Evolutionary conservation across 2,113 vertebrate species (phyloP).

Genomic region (Climacteris rufus): DNA sequence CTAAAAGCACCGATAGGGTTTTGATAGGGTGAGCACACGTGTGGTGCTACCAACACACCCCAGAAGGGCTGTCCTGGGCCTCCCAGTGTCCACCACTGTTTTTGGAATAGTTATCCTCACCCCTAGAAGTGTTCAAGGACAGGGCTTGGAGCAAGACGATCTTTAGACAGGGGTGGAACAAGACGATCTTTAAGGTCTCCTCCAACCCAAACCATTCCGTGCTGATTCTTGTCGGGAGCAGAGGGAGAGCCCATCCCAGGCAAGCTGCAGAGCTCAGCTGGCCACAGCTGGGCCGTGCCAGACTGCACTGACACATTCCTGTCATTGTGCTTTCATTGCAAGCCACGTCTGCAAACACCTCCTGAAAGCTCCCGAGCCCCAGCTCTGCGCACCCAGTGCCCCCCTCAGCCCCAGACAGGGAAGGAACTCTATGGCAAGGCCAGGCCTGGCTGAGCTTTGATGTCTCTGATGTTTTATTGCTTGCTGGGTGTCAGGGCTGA

Average conservation of each 20-base stretch:
- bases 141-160: not conserved
- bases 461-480: conserved; percentile 39
- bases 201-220: not conserved
- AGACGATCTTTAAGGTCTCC: not conserved
- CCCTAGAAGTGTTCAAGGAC: not conserved
- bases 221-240: not conserved
- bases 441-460: not conserved
- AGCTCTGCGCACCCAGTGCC: not conserved
- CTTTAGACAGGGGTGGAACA: not conserved
- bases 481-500: not conserved
- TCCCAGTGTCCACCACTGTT: not conserved
- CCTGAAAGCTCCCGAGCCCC: not conserved
- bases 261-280: not conserved
- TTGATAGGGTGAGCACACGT: not conserved
- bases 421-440: not conserved
- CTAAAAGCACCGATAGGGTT: not conserved
- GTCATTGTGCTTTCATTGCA: not conserved
- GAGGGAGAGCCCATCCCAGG: not conserved
- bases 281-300: not conserved
- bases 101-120: not conserved
- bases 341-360: not conserved
- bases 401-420: not conserved
- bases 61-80: not conserved
- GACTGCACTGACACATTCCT: accelerated
- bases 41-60: not conserved